Percentiles rank a stretch among this genome's conserved stretches.
Evolutionary conservation across 2,888 invertebrate genomes (phyloP).

Genomic region (Epinotia bilunana): DNA sequence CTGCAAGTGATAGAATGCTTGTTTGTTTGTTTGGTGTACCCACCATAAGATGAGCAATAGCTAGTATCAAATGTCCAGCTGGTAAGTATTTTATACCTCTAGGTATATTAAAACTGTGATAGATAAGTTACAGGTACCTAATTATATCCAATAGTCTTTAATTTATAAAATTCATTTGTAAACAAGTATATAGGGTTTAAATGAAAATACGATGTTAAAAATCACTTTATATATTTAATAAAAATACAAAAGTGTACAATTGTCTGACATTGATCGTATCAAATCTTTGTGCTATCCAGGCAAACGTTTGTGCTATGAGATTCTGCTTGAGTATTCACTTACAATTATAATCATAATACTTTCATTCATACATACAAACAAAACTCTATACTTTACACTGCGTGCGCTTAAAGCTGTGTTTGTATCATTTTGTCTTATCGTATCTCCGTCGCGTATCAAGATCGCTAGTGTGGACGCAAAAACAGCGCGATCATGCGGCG

Average conservation of each 20-base stretch:
- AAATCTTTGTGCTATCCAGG: conserved; percentile 66
- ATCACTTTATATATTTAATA: conserved; percentile 71
- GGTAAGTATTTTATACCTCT: not conserved
- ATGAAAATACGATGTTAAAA: conserved; percentile 54
- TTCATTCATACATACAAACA: conserved; percentile 8
- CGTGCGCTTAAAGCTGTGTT: too few species aligned
- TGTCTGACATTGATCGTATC: conserved; percentile 59
- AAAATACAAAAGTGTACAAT: conserved; percentile 79
- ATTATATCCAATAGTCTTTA: not conserved
- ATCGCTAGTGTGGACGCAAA: too few species aligned
- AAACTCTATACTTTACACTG: not conserved
- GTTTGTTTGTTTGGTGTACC: too few species aligned
- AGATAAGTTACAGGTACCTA: not conserved
- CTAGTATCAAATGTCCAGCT: too few species aligned
- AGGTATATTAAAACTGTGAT: conserved; percentile 13
- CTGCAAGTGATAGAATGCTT: too few species aligned
- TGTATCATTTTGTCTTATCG: too few species aligned
- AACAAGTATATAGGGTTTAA: conserved; percentile 16
- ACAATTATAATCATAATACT: conserved; percentile 32
- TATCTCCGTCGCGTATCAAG: too few species aligned
- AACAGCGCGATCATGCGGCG: too few species aligned
- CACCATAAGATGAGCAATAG: too few species aligned
- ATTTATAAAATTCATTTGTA: conserved; percentile 8
- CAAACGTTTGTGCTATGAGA: conserved; percentile 51
- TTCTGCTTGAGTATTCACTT: conserved; percentile 39